Percentiles rank a stretch among this genome's conserved stretches.
Conservation (phyloP, 2,797 vertebrate species). For the Leptoclinus maculatus region DNA sequence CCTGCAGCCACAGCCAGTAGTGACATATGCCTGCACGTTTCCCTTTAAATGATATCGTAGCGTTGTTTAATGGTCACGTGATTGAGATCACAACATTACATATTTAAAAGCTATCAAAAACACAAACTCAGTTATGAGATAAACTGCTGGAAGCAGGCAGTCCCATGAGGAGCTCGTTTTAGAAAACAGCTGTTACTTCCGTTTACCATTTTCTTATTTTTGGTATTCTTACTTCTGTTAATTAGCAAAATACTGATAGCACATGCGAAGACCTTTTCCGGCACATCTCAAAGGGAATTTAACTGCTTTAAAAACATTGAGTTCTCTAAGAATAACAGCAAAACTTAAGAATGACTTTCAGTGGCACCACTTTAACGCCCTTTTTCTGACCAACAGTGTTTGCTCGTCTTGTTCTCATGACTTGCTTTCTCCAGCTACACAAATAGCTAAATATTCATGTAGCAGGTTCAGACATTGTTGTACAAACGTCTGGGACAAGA, state of each 20-base stretch:
- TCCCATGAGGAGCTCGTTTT: neutral
- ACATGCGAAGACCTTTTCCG: neutral
- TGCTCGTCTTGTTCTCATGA: neutral
- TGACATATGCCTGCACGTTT: no score
- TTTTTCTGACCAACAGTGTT: neutral
- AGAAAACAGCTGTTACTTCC: neutral
- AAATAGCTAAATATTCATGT: neutral
- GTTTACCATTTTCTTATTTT: neutral
- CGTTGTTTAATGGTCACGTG: neutral
- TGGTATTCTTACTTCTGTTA: neutral
- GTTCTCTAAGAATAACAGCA: neutral
- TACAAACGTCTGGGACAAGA: neutral
- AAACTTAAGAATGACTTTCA: neutral
- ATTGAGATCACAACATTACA: neutral
- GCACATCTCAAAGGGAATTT: neutral
- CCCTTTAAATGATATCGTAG: no score
- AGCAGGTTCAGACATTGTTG: neutral
- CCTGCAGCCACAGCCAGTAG: neutral
- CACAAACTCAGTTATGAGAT: neutral
- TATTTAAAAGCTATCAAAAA: neutral
- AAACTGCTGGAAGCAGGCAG: neutral
- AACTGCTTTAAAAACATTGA: neutral
- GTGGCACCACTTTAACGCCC: neutral
- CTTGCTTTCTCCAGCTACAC: neutral
- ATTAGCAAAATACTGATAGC: conserved; percentile 8